Conservation (phyloP, 2,797 vertebrate genomes). For the Garrulus glandarius region DNA sequence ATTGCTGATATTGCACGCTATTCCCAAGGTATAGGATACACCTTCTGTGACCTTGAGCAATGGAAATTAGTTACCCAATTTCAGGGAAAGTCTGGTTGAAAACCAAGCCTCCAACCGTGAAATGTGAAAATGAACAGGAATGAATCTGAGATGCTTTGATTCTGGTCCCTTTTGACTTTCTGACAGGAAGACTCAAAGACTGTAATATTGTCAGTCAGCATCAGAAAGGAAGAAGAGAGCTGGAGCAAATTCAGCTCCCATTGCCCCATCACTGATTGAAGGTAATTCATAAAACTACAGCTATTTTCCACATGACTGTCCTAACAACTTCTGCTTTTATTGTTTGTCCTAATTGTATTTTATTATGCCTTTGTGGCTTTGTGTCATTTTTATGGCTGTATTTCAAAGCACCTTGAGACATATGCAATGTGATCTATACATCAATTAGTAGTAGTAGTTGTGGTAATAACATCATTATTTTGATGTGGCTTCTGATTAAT, state of each 20-base stretch:
- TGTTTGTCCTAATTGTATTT: background rate
- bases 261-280: background rate
- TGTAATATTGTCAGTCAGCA: background rate
- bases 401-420: slow-evolving; percentile 19
- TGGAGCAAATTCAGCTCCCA: background rate
- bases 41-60: background rate
- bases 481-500: background rate
- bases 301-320: background rate
- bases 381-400: background rate
- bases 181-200: background rate
- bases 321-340: background rate
- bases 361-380: background rate
- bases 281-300: background rate
- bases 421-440: background rate
- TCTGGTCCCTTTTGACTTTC: background rate
- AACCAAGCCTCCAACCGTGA: background rate
- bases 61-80: background rate
- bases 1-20: background rate
- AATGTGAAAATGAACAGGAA: background rate
- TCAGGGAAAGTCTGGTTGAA: background rate
- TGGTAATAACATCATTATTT: background rate
- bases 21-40: background rate
- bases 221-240: background rate
- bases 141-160: background rate
- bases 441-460: background rate